phyloP scores from a whole-genome alignment of 2,888 invertebrate genomes.

The Meiosimyza decipiens region DNA sequence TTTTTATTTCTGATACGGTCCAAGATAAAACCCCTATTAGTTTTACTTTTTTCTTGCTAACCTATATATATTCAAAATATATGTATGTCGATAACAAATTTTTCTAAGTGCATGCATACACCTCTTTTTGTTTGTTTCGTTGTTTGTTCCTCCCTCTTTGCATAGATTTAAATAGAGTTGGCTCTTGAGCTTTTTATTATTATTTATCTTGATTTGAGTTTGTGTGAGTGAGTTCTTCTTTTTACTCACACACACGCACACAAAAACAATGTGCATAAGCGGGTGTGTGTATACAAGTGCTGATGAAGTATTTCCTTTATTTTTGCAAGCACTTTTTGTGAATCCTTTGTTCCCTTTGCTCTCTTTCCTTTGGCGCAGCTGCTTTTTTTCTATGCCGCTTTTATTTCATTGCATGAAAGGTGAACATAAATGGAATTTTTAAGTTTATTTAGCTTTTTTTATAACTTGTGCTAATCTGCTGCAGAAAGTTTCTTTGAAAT shows the following conservation, averaged over 20 bases:
- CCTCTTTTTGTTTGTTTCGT: neutral
- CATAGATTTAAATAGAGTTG: conserved; percentile 34
- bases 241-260: neutral
- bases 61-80: no score
- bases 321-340: conserved; percentile 34
- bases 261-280: conserved; percentile 29
- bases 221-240: neutral
- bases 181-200: conserved; percentile 25
- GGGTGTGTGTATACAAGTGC: conserved; percentile 23
- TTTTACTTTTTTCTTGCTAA: no score
- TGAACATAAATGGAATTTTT: conserved; percentile 38
- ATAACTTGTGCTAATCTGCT: neutral
- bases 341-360: neutral
- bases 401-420: conserved; percentile 33
- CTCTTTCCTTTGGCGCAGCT: neutral
- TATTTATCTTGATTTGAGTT: neutral
- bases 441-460: conserved; percentile 27
- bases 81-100: no score
- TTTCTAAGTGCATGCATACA: no score
- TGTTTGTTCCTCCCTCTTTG: neutral
- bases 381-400: conserved; percentile 9
- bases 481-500: conserved; percentile 10
- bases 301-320: conserved; percentile 59
- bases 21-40: no score
- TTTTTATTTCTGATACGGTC: no score